These are phyloP conservation scores for Condylura cristata DNA, from an alignment of 2,113 vertebrate genomes.

Conservation along the genomic window DNA sequence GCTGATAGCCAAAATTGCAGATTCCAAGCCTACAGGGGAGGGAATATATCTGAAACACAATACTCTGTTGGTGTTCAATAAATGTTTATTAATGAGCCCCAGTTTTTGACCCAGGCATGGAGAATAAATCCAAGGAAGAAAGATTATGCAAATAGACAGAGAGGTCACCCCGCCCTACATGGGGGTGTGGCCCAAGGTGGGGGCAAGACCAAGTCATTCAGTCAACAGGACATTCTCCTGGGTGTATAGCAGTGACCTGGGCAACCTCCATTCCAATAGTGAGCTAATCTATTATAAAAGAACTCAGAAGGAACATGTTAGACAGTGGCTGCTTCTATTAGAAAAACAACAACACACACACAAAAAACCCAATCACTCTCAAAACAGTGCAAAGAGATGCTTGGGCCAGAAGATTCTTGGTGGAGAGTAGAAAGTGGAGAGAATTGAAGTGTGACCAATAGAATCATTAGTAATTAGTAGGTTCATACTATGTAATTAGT, in stretches of 20 bases:
- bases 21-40: conserved; percentile 75
- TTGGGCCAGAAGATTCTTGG: not conserved
- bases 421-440: not conserved
- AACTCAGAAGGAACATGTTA: not conserved
- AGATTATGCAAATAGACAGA: conserved; percentile 81
- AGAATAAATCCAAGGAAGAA: conserved; percentile 76
- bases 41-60: conserved; percentile 75
- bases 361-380: not conserved
- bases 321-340: not conserved
- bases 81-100: conserved; percentile 83
- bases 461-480: not conserved
- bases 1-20: conserved; percentile 75
- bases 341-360: not conserved
- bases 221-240: conserved; percentile 66
- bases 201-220: conserved; percentile 61
- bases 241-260: conserved; percentile 43
- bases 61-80: conserved; percentile 76
- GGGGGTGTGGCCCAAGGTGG: conserved; percentile 75
- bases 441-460: fast-evolving
- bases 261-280: not conserved
- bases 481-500: not conserved
- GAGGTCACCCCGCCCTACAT: conserved; percentile 76
- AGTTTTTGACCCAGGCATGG: conserved; percentile 76
- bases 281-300: conserved; percentile 34
- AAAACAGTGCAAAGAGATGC: not conserved